Evolutionary conservation across 1,140 invertebrate genomes (phyloP), one percentile per base, ranked within the genome.

Genomic region (Octopus sinensis): DNA sequence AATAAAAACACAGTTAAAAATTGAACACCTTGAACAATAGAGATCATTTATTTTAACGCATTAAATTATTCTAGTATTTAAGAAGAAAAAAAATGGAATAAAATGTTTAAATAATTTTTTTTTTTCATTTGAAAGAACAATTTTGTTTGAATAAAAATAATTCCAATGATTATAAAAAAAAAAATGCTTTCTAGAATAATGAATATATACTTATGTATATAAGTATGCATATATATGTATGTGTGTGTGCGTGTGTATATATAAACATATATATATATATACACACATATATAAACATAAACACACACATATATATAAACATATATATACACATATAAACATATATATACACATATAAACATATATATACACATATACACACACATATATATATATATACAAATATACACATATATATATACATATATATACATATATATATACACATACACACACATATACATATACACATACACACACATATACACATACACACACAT

Each of bases 241-340:
- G 13, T 71, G 30, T 71, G 13, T 71, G 13, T 0, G 5, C 30
- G 13, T 71, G 13, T 71, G 30, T 71, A 71, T 71, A 71, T 13
- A 5, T 71, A 71, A n/a, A 71, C 30, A 71, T 71, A 71, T 13
- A 76, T 76, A 76, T 52, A 76, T 23, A 52, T 52, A 76, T 76
- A 76, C 4, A 76, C 23, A 76, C 23, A 76, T 4, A 76, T 76
- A 76, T 52, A 76, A 3, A 76, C 23, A 76, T 30, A 76, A 3
- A 4, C 3, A 52, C 3, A 30, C 3, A 62, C 3, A 62, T 3
- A 62, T 3, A 62, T 62, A 62, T 62, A 62, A 9, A 62, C 17
- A 62, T 62, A 62, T 62, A 62, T 62, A 62, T 62, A 62, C 17
- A 62, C 4, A 62, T 62, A 62, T 62, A 62, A 2, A 62, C 4